These are phyloP conservation scores for Budorcas taxicolor DNA, from an alignment of 2,113 vertebrate genomes.

Conservation along the genomic window DNA sequence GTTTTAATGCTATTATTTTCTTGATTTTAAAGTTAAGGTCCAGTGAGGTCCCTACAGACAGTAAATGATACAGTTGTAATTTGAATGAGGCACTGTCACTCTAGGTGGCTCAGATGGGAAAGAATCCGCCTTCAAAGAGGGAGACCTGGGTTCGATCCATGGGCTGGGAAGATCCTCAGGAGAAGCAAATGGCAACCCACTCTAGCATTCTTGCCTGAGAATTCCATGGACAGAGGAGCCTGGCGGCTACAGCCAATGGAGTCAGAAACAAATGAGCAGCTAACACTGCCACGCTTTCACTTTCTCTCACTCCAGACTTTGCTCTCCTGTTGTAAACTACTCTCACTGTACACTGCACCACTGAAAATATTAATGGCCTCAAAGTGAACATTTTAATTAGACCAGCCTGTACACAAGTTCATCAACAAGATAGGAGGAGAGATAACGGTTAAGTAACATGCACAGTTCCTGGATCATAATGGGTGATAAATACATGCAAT, in stretches of 20 bases:
- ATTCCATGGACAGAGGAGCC: background rate
- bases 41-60: background rate
- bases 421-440: background rate
- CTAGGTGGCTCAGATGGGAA: background rate
- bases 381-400: background rate
- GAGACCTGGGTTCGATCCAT: background rate
- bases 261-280: background rate
- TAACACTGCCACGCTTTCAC: background rate
- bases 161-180: background rate
- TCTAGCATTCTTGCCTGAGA: background rate
- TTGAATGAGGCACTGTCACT: background rate
- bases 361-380: background rate
- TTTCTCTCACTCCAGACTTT: background rate
- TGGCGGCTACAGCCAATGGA: background rate
- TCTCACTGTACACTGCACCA: fast-evolving
- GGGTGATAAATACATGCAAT: background rate
- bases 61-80: background rate
- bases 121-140: background rate
- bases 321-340: background rate
- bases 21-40: background rate
- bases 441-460: background rate
- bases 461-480: background rate
- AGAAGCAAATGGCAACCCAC: background rate
- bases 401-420: background rate
- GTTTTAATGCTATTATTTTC: background rate